Evolutionary conservation across 2,797 vertebrate genomes (phyloP).

Genomic region (Acanthurus leucopareius): DNA sequence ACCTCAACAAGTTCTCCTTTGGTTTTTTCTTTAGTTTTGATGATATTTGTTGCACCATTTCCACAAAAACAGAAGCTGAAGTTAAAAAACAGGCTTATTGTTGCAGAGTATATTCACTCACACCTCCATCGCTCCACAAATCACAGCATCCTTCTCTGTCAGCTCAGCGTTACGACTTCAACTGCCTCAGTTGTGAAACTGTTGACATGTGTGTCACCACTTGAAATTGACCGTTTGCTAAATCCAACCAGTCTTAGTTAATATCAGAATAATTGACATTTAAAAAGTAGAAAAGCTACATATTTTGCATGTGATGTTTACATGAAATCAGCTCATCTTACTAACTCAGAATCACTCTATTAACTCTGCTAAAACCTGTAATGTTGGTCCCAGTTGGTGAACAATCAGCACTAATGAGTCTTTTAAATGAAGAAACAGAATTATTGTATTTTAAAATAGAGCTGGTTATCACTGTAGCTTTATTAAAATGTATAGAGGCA

Average conservation of each 20-base stretch:
- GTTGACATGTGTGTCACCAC: not conserved
- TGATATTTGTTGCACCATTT: slow-evolving; percentile 23
- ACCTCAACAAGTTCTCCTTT: not conserved
- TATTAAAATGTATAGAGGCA: not conserved
- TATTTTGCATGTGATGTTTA: not conserved
- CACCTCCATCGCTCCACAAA: not conserved
- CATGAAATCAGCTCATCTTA: not conserved
- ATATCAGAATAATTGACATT: too few relatives aligned
- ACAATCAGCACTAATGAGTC: too few relatives aligned
- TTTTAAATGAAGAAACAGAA: not conserved
- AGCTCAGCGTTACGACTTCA: slow-evolving; percentile 17
- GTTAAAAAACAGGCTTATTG: slow-evolving; percentile 28
- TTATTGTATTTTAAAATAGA: not conserved
- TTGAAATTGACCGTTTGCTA: slow-evolving; percentile 26
- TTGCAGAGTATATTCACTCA: slow-evolving; percentile 28
- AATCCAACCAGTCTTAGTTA: not conserved
- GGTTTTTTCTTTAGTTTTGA: slow-evolving; percentile 10
- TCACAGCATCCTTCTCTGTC: slow-evolving; percentile 13
- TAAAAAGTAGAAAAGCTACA: too few relatives aligned
- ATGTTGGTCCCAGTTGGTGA: too few relatives aligned
- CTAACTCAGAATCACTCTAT: not conserved
- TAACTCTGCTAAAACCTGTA: not conserved
- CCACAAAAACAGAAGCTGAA: slow-evolving; percentile 25
- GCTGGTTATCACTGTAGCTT: too few relatives aligned
- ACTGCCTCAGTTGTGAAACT: slow-evolving; percentile 27